Conservation (phyloP, 1,140 invertebrate genomes). For the Caenorhabditis elegans region WBcel235 BX284602.5:8967501-8968000, state of each 20-base stretch:
- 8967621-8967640: not conserved
- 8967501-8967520: no score
- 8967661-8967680: not conserved
- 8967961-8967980: not conserved
- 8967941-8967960: not conserved
- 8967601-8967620: not conserved
- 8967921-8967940: not conserved
- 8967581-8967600: not conserved
- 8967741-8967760: not conserved
- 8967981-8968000: not conserved
- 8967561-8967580: not conserved
- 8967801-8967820: not conserved
- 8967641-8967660: not conserved
- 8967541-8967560: not conserved
- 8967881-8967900: no score
- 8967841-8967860: no score
- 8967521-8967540: slow-evolving; percentile 2
- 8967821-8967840: not conserved
- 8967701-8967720: not conserved
- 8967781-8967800: no score
- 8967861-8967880: no score
- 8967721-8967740: not conserved
- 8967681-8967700: not conserved
- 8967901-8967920: not conserved
- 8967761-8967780: not conserved